phyloP scores from a whole-genome alignment of 2,797 vertebrate genomes.

The Mareca penelope region DNA sequence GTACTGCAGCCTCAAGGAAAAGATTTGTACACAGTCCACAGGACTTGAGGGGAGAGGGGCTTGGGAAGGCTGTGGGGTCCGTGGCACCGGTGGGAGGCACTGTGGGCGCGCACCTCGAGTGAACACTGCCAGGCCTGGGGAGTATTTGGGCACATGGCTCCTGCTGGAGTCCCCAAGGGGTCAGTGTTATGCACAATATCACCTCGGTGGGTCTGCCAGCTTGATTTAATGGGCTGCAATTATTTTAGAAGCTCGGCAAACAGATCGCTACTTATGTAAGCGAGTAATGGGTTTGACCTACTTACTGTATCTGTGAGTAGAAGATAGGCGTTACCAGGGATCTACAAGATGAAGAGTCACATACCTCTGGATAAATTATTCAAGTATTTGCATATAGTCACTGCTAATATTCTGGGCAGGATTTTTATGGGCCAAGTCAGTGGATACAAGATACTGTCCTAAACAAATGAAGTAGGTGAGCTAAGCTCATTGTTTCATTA shows the following conservation, averaged over 20 bases:
- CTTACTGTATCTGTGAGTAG: background rate
- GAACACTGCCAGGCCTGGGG: background rate
- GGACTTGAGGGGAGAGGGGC: background rate
- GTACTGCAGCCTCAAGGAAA: background rate
- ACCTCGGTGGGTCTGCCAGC: background rate
- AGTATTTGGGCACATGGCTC: background rate
- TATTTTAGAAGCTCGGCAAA: background rate
- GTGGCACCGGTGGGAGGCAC: background rate
- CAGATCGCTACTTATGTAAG: constrained; percentile 40
- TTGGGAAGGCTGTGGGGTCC: constrained; percentile 10
- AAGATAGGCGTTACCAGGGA: background rate
- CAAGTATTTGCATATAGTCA: background rate
- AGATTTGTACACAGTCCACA: constrained; percentile 10
- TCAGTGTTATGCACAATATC: background rate
- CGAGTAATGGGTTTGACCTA: constrained; percentile 44
- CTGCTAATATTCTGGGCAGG: background rate
- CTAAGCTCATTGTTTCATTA: background rate
- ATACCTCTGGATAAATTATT: background rate
- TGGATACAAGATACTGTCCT: background rate
- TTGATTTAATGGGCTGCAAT: constrained; percentile 16
- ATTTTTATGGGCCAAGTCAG: background rate
- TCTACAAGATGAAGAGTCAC: background rate
- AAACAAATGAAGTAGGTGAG: background rate
- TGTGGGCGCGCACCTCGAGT: background rate
- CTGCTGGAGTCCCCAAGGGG: background rate